Conservation (phyloP, 2,888 invertebrate species). For the Harpalus rufipes region DNA sequence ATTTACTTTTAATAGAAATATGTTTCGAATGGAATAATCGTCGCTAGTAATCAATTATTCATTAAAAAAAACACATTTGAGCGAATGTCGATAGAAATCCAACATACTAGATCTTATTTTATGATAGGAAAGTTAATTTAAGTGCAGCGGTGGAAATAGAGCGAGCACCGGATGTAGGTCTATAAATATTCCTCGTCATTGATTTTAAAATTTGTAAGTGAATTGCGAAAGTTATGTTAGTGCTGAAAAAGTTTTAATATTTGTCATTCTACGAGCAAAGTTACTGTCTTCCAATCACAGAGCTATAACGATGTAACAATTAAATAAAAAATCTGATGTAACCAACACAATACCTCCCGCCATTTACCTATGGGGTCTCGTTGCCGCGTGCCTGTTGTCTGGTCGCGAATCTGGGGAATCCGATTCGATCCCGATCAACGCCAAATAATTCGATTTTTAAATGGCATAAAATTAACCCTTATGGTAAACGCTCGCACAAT, state of each 20-base stretch:
- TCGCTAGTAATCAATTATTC: constrained; percentile 11
- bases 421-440: no score
- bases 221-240: constrained; percentile 30
- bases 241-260: constrained; percentile 25
- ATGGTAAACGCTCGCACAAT: no score
- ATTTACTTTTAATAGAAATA: constrained; percentile 12
- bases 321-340: no score
- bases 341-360: no score
- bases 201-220: constrained; percentile 35
- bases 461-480: no score
- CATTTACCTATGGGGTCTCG: no score
- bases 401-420: no score
- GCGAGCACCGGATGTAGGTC: constrained; percentile 5
- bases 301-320: neutral
- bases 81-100: constrained; percentile 1
- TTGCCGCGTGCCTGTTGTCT: no score
- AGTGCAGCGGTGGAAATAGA: constrained; percentile 21
- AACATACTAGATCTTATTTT: constrained; percentile 29
- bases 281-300: constrained; percentile 20
- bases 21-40: neutral
- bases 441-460: no score
- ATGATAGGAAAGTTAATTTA: constrained; percentile 25
- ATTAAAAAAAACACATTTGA: constrained; percentile 27
- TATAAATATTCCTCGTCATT: constrained; percentile 32
- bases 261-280: neutral